Evolutionary conservation across 53 echinoderm and acorn worm genomes (phyloP), one percentile per base, ranked within the genome.

Genomic region (Paracentrotus lividus): DNA sequence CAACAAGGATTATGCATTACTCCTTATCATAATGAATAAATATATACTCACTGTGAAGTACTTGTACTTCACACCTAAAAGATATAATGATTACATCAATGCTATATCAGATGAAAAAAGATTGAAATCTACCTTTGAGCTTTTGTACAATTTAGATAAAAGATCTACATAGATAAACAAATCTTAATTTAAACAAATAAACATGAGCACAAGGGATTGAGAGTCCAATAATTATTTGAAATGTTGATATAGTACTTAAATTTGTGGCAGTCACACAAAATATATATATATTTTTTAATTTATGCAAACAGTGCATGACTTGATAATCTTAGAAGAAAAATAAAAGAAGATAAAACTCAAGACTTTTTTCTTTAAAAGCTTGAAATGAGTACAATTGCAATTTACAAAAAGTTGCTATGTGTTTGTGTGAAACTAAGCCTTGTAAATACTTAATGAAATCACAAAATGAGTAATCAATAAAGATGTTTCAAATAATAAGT

Each of bases 21-120:
- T 64, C 58, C 58, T 2, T 27, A 27, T 57, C 64, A 15, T 27
- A 27, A 27, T 26, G 29, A 6, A 64, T 64, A 64, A 26, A 64
- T 29, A 8, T 26, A 64, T 64, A 64, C 31, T 64, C 64, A 8
- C 0, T 64, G n/a, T 81, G 81, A 81, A 81, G 47, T 45, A 81
- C 27, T 9, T 81, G 49, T 47, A 45, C 81, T 81, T 81, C 81
- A 81, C 81, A 81, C 81, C 47, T 81, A 67, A 40, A 9, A 26
- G 43, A 27, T 18, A 81, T 26, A 14, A 26, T 47, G 18, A 81
- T 47, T 9, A 45, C 40, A 72, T 72, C 21, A 38, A 32, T 72
- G 72, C 40, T 72, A 4, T 67, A 67, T 67, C 72, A 72, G 72
- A 72, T 34, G 40, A 69, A 44, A 47, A 81, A 47, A 81, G 44